Evolutionary conservation across 2,888 invertebrate species (phyloP).

Genomic region (Furcula furcula): DNA sequence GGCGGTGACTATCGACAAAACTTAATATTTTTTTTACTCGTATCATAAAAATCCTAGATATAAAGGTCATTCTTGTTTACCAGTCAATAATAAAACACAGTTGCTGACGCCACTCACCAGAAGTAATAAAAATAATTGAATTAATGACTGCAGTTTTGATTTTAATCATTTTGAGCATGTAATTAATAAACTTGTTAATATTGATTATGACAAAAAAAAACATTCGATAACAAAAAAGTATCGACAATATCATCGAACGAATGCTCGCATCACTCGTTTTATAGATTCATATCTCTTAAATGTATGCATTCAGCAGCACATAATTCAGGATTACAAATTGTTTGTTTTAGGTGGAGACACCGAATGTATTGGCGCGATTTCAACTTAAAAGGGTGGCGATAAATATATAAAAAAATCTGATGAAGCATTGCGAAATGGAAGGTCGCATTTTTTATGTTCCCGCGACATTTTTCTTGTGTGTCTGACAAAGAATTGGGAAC

Average conservation of each 20-base stretch:
- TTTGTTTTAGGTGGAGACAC: slow-evolving; percentile 79
- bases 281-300: slow-evolving; percentile 80
- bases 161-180: neutral
- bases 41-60: too few relatives aligned
- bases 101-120: too few relatives aligned
- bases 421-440: slow-evolving; percentile 62
- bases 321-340: slow-evolving; percentile 82
- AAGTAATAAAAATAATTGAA: slow-evolving; percentile 12
- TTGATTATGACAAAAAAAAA: slow-evolving; percentile 1
- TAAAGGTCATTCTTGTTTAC: too few relatives aligned
- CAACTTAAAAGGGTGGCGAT: slow-evolving; percentile 77
- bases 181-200: slow-evolving; percentile 27
- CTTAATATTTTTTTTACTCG: too few relatives aligned
- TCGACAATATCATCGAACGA: slow-evolving; percentile 10
- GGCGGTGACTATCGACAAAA: slow-evolving; percentile 51
- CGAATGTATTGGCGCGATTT: slow-evolving; percentile 76
- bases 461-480: slow-evolving; percentile 61
- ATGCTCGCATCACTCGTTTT: slow-evolving; percentile 57
- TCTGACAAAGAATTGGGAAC: slow-evolving; percentile 59
- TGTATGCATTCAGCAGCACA: slow-evolving; percentile 80
- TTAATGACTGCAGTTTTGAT: neutral
- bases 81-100: too few relatives aligned
- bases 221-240: neutral
- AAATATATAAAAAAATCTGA: slow-evolving; percentile 66
- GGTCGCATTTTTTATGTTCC: slow-evolving; percentile 39